Evolutionary conservation across 2,113 vertebrate species (phyloP).

Genomic region (Scophthalmus maximus): DNA sequence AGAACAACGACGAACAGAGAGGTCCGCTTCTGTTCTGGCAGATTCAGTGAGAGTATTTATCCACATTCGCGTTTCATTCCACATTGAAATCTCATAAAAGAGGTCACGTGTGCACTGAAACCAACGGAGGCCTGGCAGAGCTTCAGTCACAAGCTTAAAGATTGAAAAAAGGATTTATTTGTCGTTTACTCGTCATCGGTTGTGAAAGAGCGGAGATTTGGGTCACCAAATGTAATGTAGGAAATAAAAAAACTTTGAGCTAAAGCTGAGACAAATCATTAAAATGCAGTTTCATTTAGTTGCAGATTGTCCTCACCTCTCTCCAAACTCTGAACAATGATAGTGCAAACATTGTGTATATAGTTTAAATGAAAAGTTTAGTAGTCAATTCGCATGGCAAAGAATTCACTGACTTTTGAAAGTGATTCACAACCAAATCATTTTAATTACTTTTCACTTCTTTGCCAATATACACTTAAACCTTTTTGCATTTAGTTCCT

Average conservation of each 20-base stretch:
- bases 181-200: not conserved
- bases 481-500: not conserved
- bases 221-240: not conserved
- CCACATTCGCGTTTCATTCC: constrained; percentile 26
- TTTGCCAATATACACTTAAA: not conserved
- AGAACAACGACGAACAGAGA: constrained; percentile 45
- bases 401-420: not conserved
- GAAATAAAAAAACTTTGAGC: not conserved
- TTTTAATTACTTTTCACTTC: not conserved
- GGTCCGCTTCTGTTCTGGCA: constrained; percentile 39
- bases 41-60: constrained; percentile 13
- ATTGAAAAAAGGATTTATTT: not conserved
- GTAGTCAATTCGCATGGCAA: not conserved
- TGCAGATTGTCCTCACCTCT: not conserved
- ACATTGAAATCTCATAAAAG: constrained; percentile 10
- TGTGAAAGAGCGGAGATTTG: too few species aligned
- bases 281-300: not conserved
- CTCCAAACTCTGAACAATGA: not conserved
- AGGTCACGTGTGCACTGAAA: not conserved
- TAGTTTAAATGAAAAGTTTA: not conserved
- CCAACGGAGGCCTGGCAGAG: constrained; percentile 4
- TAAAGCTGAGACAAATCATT: not conserved
- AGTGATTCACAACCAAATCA: too few species aligned
- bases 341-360: too few species aligned
- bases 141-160: not conserved